Evolutionary conservation across 2,113 vertebrate species (phyloP).

Genomic region (Peucedramus taeniatus): DNA sequence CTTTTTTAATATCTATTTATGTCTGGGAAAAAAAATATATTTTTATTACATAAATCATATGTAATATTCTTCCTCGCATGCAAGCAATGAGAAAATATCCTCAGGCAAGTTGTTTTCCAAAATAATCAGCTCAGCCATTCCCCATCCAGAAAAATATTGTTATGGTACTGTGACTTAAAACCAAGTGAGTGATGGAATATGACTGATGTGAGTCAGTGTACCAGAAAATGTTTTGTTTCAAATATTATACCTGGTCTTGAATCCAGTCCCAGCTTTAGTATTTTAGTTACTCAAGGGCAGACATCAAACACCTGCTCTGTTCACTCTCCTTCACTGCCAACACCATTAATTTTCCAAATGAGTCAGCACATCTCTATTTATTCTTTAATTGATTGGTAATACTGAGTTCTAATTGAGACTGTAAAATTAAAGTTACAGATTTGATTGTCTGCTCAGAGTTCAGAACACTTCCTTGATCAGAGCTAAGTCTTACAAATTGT

Average conservation of each 20-base stretch:
- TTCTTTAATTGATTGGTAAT: slow-evolving; percentile 33
- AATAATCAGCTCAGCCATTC: slow-evolving; percentile 7
- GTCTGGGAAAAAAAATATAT: not conserved
- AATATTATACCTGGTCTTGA: not conserved
- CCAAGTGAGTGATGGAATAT: not conserved
- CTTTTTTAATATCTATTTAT: not conserved
- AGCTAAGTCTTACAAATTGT: not conserved
- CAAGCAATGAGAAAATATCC: not conserved
- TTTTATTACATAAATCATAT: not conserved
- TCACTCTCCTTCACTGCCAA: slow-evolving; percentile 7
- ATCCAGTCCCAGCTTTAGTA: not conserved
- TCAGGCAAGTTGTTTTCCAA: slow-evolving; percentile 15
- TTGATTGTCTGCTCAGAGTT: not conserved
- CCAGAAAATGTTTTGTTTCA: slow-evolving; percentile 49
- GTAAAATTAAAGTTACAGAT: slow-evolving; percentile 28
- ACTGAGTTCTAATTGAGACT: slow-evolving; percentile 22
- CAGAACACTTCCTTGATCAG: not conserved
- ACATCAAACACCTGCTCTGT: slow-evolving; percentile 45
- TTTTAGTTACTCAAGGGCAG: slow-evolving; percentile 30
- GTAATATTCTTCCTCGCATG: not conserved
- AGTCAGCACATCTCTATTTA: slow-evolving; percentile 32
- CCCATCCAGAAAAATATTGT: slow-evolving; percentile 4
- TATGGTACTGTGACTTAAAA: not conserved
- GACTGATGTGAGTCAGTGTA: slow-evolving; percentile 17
- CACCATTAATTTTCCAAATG: slow-evolving; percentile 40